Evolutionary conservation across 2,888 invertebrate species (phyloP).

Genomic region (Nomada hirtipes): DNA sequence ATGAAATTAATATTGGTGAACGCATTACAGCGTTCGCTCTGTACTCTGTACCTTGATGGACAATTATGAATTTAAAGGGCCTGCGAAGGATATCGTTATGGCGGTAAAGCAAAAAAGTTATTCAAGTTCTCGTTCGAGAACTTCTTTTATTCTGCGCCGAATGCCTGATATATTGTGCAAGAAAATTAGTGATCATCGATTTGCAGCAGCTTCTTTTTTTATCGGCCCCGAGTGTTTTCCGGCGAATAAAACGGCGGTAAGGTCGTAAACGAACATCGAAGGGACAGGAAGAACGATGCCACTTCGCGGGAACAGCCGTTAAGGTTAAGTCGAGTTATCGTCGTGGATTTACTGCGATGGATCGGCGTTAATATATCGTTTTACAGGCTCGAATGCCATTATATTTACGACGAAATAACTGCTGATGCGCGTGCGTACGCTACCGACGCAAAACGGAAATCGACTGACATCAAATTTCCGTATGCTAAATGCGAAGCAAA

Average conservation of each 20-base stretch:
- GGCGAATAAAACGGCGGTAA: constrained; percentile 57
- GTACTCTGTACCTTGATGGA: no score
- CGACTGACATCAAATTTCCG: constrained; percentile 20
- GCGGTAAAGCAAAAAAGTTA: background rate
- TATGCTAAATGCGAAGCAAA: background rate
- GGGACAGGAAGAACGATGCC: constrained; percentile 62
- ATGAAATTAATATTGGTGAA: no score
- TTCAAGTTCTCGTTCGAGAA: background rate
- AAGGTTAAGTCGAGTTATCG: constrained; percentile 66
- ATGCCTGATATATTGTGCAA: constrained; percentile 13
- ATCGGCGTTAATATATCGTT: constrained; percentile 66
- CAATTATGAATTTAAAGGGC: background rate
- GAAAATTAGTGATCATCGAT: constrained; percentile 61
- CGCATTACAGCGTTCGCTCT: no score
- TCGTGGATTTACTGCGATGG: constrained; percentile 60
- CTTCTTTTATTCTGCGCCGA: constrained; percentile 1
- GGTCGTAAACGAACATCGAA: constrained; percentile 66
- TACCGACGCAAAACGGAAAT: background rate
- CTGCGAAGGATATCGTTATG: background rate
- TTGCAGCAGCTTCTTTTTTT: constrained; percentile 37
- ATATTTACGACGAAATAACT: constrained; percentile 54
- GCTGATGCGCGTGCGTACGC: constrained; percentile 9
- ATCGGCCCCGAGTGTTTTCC: constrained; percentile 56
- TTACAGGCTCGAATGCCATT: constrained; percentile 61
- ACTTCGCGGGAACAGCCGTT: constrained; percentile 61